phyloP scores from a whole-genome alignment of 2,888 invertebrate genomes.

The Diadromus collaris region DNA sequence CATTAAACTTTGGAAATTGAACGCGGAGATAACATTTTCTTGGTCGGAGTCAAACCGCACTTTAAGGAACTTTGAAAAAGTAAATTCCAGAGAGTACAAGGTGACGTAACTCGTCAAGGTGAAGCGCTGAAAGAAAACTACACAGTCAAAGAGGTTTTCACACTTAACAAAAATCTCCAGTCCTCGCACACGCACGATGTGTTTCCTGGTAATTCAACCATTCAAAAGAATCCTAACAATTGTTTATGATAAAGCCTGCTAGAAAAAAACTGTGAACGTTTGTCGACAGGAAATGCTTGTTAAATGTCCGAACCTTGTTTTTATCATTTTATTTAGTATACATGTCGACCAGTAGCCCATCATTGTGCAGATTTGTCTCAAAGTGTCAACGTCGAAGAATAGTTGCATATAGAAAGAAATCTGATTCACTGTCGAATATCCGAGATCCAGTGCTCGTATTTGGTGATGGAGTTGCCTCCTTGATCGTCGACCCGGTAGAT shows the following conservation, averaged over 20 bases:
- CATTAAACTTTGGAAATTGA: not conserved
- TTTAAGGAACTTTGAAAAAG: not conserved
- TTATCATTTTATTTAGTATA: too few species aligned
- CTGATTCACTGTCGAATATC: not conserved
- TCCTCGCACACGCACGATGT: not conserved
- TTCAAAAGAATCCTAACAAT: not conserved
- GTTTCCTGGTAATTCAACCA: not conserved
- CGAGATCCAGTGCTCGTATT: conserved; percentile 2
- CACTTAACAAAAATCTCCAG: not conserved
- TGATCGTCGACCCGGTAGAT: conserved; percentile 52
- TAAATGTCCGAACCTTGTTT: not conserved
- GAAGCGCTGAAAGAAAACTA: not conserved
- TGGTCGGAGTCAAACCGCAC: not conserved
- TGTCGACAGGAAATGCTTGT: not conserved
- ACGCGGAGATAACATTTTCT: not conserved
- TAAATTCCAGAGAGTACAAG: not conserved
- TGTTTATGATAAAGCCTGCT: not conserved
- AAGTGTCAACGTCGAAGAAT: not conserved
- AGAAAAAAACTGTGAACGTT: not conserved
- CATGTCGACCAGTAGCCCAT: too few species aligned
- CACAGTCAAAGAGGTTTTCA: not conserved
- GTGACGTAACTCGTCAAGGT: not conserved
- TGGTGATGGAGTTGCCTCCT: conserved; percentile 24
- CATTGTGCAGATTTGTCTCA: not conserved
- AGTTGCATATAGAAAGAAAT: not conserved